These are phyloP conservation scores for Misgurnus mizolepis DNA, from an alignment of 2,113 vertebrate genomes.

Conservation along the genomic window DNA sequence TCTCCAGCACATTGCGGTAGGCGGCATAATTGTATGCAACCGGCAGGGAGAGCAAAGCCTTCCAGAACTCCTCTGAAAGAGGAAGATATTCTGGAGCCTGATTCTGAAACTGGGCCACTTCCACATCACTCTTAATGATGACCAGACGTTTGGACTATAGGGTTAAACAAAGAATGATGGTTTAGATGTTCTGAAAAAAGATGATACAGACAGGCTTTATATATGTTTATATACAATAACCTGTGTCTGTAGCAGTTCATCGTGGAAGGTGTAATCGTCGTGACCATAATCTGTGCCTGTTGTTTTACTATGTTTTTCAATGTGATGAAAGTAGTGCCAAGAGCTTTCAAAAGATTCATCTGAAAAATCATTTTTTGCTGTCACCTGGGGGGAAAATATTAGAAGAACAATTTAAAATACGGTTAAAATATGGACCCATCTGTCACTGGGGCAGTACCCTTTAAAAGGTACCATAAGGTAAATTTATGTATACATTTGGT, in stretches of 20 bases:
- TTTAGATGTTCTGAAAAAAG: too few species aligned
- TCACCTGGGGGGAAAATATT: slow-evolving; percentile 73
- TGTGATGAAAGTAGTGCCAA: slow-evolving; percentile 83
- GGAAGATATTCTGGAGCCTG: slow-evolving; percentile 81
- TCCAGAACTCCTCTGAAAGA: slow-evolving; percentile 87
- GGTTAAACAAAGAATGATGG: background rate
- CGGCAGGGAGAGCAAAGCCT: slow-evolving; percentile 81
- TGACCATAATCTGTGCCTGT: slow-evolving; percentile 51
- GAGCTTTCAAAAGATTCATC: slow-evolving; percentile 86
- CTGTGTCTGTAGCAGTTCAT: slow-evolving; percentile 60
- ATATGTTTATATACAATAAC: slow-evolving; percentile 43
- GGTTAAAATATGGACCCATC: too few species aligned
- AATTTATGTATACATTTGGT: too few species aligned
- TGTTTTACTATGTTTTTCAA: slow-evolving; percentile 46
- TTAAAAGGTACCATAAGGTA: too few species aligned
- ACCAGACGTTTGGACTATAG: slow-evolving; percentile 80
- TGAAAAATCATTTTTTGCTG: slow-evolving; percentile 82
- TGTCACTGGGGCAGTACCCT: too few species aligned
- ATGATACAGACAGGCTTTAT: too few species aligned
- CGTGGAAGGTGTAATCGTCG: slow-evolving; percentile 63
- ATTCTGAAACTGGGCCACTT: slow-evolving; percentile 92
- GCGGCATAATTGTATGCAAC: slow-evolving; percentile 77
- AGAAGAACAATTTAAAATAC: background rate
- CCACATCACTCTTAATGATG: slow-evolving; percentile 84
- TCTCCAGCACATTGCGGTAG: slow-evolving; percentile 81